Conservation (phyloP, 2,888 invertebrate genomes). For the Leucophenga montana region DNA sequence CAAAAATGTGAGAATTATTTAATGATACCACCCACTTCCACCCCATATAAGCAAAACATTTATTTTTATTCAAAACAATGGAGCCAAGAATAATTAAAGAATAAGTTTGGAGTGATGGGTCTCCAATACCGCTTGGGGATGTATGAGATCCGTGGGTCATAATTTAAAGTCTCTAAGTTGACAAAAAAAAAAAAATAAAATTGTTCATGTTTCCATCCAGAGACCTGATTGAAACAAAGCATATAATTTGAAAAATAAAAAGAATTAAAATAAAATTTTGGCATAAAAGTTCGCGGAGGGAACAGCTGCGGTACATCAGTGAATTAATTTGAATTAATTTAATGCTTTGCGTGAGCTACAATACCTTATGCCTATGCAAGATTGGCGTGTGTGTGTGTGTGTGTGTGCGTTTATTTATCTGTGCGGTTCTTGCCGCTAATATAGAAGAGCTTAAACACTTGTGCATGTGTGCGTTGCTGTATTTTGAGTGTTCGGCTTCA, state of each 20-base stretch:
- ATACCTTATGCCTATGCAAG: slow-evolving; percentile 17
- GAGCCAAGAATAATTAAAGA: no score
- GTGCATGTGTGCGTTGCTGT: slow-evolving; percentile 48
- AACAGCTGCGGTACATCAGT: slow-evolving; percentile 65
- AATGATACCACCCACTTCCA: no score
- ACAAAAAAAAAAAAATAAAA: no score
- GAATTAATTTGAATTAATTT: slow-evolving; percentile 69
- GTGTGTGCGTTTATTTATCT: slow-evolving; percentile 6
- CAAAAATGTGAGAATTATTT: no score
- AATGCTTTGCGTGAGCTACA: slow-evolving; percentile 42
- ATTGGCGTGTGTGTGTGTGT: not conserved
- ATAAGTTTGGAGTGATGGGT: no score
- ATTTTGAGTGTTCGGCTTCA: slow-evolving; percentile 49
- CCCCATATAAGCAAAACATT: no score
- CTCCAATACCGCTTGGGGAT: no score
- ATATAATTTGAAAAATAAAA: slow-evolving; percentile 10
- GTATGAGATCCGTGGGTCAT: no score
- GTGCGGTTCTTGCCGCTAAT: no score
- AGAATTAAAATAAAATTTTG: slow-evolving; percentile 56
- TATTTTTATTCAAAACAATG: no score
- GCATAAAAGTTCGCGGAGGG: slow-evolving; percentile 59
- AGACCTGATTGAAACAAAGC: slow-evolving; percentile 46
- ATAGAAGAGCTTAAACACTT: no score
- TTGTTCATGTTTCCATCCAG: slow-evolving; percentile 46
- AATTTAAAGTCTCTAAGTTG: no score